Base-by-base conservation (phyloP, 2,888 invertebrate genomes). In the Julus scandinavius region DNA sequence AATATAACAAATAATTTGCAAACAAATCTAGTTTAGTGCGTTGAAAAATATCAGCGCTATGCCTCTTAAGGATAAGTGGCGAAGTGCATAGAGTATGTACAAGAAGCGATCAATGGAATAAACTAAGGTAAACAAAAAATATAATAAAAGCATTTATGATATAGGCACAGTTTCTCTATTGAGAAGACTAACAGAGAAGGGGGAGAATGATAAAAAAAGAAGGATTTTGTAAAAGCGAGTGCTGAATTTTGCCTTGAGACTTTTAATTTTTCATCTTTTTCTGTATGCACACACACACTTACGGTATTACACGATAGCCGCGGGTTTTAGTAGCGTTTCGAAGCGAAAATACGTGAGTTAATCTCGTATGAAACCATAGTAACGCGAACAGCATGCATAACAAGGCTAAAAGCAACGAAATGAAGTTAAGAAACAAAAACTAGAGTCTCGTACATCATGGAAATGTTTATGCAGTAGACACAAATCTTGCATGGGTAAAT, bases 1-100 rank as follows among this genome's bases (percentile, higher is more conserved):
- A 80, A 80, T 29, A 80, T 38, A 80, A 80, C 38, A 38, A 80
- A 80, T 80, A 80, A 80, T 80, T 80, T 80, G 80, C 80, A 80
- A 80, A 80, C 80, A 80, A 80, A 80, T 7, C 80, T 15, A 13
- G 38, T 80, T 80, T 38, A 38, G 15, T 80, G 80, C 29, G 20
- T 20, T 72, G 20, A 20, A 72, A 72, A 63, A 63, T 63, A 20
- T 63, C 63, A 63, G 63, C 63, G 63, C n/a, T 54, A 5, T 54
- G 54, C 54, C 54, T 54, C 54, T 63, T 63, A 63, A 20, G 20
- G 29, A 72, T 72, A 72, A 72, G 72, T 72, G 72, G 20, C 20
- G 72, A 72, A 72, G 72, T 72, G 72, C 29, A 29, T 11, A 5
- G 38, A 13, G 80, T 38, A 13, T 29, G 38, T 15, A 15, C 80